Evolutionary conservation across 2,797 vertebrate genomes (phyloP), one percentile per base, ranked within the genome.

Genomic region (Lagorchestes hirsutus): DNA sequence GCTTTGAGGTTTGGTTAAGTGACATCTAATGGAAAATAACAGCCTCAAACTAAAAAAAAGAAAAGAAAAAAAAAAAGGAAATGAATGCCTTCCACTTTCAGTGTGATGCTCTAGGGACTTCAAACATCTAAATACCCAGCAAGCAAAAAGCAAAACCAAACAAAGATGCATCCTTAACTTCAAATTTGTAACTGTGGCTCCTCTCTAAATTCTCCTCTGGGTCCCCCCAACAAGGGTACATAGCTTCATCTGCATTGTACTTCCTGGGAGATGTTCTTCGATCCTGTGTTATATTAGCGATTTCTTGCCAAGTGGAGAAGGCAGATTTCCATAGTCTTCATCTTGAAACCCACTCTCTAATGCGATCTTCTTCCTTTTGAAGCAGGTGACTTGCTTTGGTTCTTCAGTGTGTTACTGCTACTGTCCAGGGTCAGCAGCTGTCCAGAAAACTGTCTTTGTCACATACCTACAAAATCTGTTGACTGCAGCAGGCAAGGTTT

Each of bases 401-500:
- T 96, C 97, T 98, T 98, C 55, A 98, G 98, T 87, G 93, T 96
- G 95, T 96, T 98, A 74, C 93, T 98, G 29, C 96, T 99, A 90
- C 97, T 98, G 94, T 95, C 94, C 0, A 93, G 92, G 90, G 98
- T 58, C 52, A 92, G 92, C 0, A 96, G 99, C 96, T 99, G 99
- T 98, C 99, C 99, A 0, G 98, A 99, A 94, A 99, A 99, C 98
- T 99, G 99, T 92, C 98, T 93, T 16, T 99, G 99, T 98, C 98
- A 99, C 95, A 96, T 96, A 92, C 98, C 99, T 96, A 98, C 99
- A 93, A 99, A 99, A 97, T 99, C 98, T 91, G 99, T 99, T 95
- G 99, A 99, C 98, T 99, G 99, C 96, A 99, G 99, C 94, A 99
- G 98, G 1, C 99, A 98, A 96, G 99, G 99, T 91, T 98, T 99